phyloP scores from a whole-genome alignment of 1,140 invertebrate species.

The Drosophila pectinifera region DNA sequence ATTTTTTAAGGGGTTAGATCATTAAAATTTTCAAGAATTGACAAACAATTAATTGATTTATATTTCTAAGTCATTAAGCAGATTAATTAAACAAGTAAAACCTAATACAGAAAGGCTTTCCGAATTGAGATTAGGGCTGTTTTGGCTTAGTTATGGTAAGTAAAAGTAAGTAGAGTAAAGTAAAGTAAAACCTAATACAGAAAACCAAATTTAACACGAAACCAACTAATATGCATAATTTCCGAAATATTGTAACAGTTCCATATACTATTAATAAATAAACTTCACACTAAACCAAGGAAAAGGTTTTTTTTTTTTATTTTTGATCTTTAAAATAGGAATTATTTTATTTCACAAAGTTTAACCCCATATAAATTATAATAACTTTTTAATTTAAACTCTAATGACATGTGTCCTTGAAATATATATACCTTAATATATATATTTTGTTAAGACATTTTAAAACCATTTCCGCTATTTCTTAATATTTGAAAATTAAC shows the following conservation, averaged over 20 bases:
- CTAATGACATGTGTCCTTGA: not conserved
- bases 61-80: no score
- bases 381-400: no score
- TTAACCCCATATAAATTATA: not conserved
- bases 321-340: no score
- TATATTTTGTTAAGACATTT: not conserved
- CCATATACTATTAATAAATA: constrained; percentile 74
- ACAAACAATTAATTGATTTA: no score
- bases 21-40: no score
- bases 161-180: no score
- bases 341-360: not conserved
- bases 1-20: no score
- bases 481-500: not conserved
- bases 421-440: not conserved
- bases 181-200: no score
- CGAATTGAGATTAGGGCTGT: no score
- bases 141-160: no score
- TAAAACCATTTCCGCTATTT: not conserved
- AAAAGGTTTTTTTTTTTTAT: not conserved
- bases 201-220: constrained; percentile 51
- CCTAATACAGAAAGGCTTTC: no score
- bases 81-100: no score
- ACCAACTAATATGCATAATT: constrained; percentile 56
- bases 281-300: constrained; percentile 55
- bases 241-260: constrained; percentile 78